These are phyloP conservation scores for Lasioglossum villosulum DNA, from an alignment of 2,888 invertebrate species.

Conservation along the genomic window DNA sequence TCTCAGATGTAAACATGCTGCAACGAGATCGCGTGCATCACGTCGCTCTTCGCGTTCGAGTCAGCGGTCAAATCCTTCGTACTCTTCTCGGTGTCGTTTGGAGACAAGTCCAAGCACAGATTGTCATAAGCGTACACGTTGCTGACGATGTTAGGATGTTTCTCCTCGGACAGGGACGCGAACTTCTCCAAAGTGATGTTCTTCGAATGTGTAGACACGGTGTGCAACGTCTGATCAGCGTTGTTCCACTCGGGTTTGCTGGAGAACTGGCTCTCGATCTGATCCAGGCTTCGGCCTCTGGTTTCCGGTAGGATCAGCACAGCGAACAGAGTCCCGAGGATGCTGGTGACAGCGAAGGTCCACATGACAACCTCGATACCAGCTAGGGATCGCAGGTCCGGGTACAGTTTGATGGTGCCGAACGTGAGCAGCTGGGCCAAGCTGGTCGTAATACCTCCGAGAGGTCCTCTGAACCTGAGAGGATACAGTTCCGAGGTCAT, in stretches of 20 bases:
- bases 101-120: slow-evolving; percentile 73
- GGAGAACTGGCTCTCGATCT: slow-evolving; percentile 89
- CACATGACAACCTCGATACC: slow-evolving; percentile 88
- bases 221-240: slow-evolving; percentile 29
- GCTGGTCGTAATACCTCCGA: slow-evolving; percentile 90
- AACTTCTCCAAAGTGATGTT: slow-evolving; percentile 75
- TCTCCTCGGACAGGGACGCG: slow-evolving; percentile 75
- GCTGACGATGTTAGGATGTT: slow-evolving; percentile 62
- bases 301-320: slow-evolving; percentile 89
- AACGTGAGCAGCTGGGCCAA: slow-evolving; percentile 90
- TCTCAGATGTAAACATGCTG: slow-evolving; percentile 68
- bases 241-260: slow-evolving; percentile 75
- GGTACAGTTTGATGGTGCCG: slow-evolving; percentile 90
- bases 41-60: slow-evolving; percentile 20
- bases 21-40: slow-evolving; percentile 60
- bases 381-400: slow-evolving; percentile 86
- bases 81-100: slow-evolving; percentile 59
- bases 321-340: slow-evolving; percentile 88
- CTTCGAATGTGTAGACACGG: slow-evolving; percentile 48
- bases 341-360: slow-evolving; percentile 87
- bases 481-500: slow-evolving; percentile 91
- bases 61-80: not conserved
- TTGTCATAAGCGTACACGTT: slow-evolving; percentile 77
- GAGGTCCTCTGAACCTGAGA: slow-evolving; percentile 88
- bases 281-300: slow-evolving; percentile 88